Conservation (phyloP, 2,113 vertebrate species). For the Barnardius zonarius region DNA sequence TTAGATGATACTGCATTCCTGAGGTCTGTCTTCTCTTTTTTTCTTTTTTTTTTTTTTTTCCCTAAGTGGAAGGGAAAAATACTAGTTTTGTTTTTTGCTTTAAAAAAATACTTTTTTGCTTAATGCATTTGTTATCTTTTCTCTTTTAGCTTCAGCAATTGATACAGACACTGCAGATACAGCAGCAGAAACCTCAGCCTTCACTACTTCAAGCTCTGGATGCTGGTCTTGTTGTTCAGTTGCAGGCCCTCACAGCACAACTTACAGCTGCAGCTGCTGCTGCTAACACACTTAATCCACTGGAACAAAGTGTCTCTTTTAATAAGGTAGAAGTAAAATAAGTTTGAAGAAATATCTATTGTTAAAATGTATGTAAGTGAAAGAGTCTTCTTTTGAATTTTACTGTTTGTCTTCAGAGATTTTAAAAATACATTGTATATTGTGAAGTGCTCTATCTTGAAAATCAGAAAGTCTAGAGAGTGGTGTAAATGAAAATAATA, state of each 20-base stretch:
- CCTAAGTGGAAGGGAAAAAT: neutral
- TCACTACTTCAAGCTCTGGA: constrained; percentile 95
- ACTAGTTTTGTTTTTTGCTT: neutral
- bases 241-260: constrained; percentile 96
- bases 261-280: constrained; percentile 94
- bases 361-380: neutral
- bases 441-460: neutral
- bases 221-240: constrained; percentile 93
- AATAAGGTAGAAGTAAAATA: constrained; percentile 85
- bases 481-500: neutral
- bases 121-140: neutral
- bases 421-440: neutral
- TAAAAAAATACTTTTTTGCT: neutral
- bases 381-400: neutral
- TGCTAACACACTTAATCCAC: constrained; percentile 90
- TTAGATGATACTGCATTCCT: neutral
- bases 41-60: neutral
- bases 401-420: neutral
- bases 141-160: constrained; percentile 89
- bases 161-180: constrained; percentile 95
- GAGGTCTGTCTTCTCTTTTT: neutral
- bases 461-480: neutral
- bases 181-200: constrained; percentile 97
- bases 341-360: neutral
- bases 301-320: constrained; percentile 95